Evolutionary conservation across 2,888 invertebrate genomes (phyloP).

Genomic region (Chelonus formosanus): DNA sequence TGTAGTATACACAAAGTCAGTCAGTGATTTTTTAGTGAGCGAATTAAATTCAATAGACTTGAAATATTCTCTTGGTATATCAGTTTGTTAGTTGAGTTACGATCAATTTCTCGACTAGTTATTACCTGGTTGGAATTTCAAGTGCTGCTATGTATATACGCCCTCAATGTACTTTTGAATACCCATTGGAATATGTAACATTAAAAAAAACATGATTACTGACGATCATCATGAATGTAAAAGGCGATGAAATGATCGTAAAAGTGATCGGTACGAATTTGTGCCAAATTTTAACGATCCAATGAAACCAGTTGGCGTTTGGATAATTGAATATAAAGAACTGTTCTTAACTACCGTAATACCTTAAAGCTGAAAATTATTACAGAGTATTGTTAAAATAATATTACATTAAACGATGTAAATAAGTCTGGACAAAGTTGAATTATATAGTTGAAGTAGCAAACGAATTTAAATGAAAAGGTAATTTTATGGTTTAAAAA

Average conservation of each 20-base stretch:
- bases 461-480: too few relatives aligned
- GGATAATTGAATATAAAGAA: too few relatives aligned
- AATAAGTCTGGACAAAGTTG: too few relatives aligned
- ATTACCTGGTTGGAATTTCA: slow-evolving; percentile 25
- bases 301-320: too few relatives aligned
- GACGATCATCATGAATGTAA: background rate
- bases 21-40: slow-evolving; percentile 5
- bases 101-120: slow-evolving; percentile 25
- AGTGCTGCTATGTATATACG: slow-evolving; percentile 7
- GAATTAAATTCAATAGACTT: slow-evolving; percentile 28
- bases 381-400: too few relatives aligned
- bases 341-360: too few relatives aligned
- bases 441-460: too few relatives aligned
- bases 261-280: too few relatives aligned
- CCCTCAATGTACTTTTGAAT: slow-evolving; percentile 7
- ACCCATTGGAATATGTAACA: background rate
- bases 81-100: slow-evolving; percentile 11
- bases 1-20: background rate
- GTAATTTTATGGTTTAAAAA: too few relatives aligned
- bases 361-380: too few relatives aligned
- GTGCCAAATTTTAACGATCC: too few relatives aligned
- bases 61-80: background rate
- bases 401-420: too few relatives aligned
- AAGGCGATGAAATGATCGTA: background rate
- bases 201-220: background rate